Percentiles rank a stretch among this genome's conserved stretches.
These are phyloP conservation scores for Drosophila obscura DNA, from an alignment of 1,140 invertebrate genomes.

Conservation along the genomic window DNA sequence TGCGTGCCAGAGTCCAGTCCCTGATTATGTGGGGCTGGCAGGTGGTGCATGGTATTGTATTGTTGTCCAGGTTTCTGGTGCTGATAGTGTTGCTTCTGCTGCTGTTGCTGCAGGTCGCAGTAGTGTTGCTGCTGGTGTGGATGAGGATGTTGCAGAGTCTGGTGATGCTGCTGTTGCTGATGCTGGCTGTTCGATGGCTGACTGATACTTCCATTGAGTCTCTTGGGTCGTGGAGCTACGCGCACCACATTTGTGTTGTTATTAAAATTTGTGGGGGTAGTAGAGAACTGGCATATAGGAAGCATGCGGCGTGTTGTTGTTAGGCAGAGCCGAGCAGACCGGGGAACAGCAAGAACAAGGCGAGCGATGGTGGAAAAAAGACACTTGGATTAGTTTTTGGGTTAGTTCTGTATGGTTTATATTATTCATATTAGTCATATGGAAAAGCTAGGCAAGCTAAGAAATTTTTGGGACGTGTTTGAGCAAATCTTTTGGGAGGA, in stretches of 20 bases:
- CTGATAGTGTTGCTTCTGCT: constrained; percentile 12
- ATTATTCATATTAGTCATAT: constrained; percentile 5
- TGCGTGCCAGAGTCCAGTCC: constrained; percentile 26
- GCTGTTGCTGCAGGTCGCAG: constrained; percentile 51
- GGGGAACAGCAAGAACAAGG: neutral
- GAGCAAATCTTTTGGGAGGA: constrained; percentile 6
- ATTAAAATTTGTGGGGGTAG: constrained; percentile 83
- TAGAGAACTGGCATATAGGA: constrained; percentile 61
- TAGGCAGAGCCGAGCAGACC: constrained; percentile 1
- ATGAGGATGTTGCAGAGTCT: constrained; percentile 54
- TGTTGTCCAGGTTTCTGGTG: constrained; percentile 46
- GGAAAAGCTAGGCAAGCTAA: no score
- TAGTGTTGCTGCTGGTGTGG: constrained; percentile 45
- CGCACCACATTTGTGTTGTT: constrained; percentile 83
- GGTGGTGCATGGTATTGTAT: constrained; percentile 69
- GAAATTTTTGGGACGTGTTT: no score
- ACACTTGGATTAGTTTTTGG: constrained; percentile 35
- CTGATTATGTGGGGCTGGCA: constrained; percentile 38
- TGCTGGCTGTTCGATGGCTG: constrained; percentile 55
- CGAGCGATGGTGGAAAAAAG: constrained; percentile 14
- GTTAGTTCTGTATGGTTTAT: constrained; percentile 38
- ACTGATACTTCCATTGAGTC: constrained; percentile 76
- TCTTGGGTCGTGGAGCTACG: constrained; percentile 76
- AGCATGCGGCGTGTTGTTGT: constrained; percentile 28
- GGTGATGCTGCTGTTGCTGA: constrained; percentile 46